phyloP scores from a whole-genome alignment of 2,888 invertebrate species.

The Acleris literana region DNA sequence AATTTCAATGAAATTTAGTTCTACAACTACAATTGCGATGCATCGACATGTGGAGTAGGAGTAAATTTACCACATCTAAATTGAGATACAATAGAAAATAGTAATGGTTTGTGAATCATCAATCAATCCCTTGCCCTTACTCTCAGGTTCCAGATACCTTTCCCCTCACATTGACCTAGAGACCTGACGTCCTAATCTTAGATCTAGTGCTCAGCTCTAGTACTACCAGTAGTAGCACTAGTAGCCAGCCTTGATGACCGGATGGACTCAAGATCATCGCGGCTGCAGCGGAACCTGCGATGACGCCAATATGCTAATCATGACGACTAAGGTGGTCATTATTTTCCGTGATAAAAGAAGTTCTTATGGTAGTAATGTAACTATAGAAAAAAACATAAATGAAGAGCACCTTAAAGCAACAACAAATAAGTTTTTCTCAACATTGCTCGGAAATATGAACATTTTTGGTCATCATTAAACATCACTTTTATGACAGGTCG shows the following conservation, averaged over 20 bases:
- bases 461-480: too few species aligned
- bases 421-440: too few species aligned
- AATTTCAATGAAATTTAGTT: too few species aligned
- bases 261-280: conserved; percentile 30
- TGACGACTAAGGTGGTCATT: conserved; percentile 1
- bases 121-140: neutral
- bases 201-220: too few species aligned
- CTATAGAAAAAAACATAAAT: neutral
- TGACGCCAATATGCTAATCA: conserved; percentile 27
- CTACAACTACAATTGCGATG: too few species aligned
- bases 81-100: too few species aligned
- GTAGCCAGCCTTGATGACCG: conserved; percentile 22
- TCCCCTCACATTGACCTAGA: neutral
- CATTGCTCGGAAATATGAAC: too few species aligned
- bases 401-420: neutral
- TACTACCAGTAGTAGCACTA: neutral
- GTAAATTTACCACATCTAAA: too few species aligned
- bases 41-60: too few species aligned
- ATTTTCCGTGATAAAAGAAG: conserved; percentile 12
- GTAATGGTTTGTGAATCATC: too few species aligned
- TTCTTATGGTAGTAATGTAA: neutral
- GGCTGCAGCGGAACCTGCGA: conserved; percentile 2
- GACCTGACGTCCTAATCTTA: conserved; percentile 13
- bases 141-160: neutral
- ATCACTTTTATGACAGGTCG: too few species aligned